Base-by-base conservation (phyloP, 2,888 invertebrate genomes). In the Ectobius pallidus region DNA sequence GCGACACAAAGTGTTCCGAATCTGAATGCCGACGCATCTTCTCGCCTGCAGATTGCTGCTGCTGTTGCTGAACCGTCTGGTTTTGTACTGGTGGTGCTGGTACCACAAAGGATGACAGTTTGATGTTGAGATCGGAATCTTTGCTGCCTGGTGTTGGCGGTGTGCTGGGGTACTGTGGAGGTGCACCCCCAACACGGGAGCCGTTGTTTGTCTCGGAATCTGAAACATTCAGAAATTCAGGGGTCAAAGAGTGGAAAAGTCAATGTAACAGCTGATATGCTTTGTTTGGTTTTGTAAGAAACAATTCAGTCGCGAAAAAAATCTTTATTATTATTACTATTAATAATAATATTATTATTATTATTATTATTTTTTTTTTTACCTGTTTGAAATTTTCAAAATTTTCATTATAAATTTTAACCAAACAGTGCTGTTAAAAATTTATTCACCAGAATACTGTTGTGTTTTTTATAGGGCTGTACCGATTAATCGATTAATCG, bases 21-120 rank as follows among this genome's bases (percentile, higher is more conserved):
- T 87, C 87, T 77, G 88, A 86, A 81, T 88, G 85, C 78, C 88
- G 84, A 75, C 88, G 84, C 74, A 84, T 76, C 67, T 79, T 79
- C 68, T 79, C 78, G 30, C 76, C 75, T 9, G 72, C 71, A 79
- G 39, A 79, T 74, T 68, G 70, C 25, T 32, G 58, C 34, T 63
- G 69, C 20, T 49, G 69, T 20, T 68, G 68, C 55, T 61, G 72
- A 52, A 63, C 67, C n/a, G 27, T 18, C 72, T 69, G 74, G n/a
- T 39, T 58, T 42, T 71, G 73, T 42, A 55, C 42, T 7, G 68
- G 69, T n/a, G 68, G 68, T 32, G 77, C 87, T 32, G 88, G 88
- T 22, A 88, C 86, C 68, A 86, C 88, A 77, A 88, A 88, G 73
- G 85, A 87, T 71, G 67, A 76, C 32, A 72, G 81, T 78, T 84